Base-by-base conservation (phyloP, 2,888 invertebrate species). In the Cryptus armator region DNA sequence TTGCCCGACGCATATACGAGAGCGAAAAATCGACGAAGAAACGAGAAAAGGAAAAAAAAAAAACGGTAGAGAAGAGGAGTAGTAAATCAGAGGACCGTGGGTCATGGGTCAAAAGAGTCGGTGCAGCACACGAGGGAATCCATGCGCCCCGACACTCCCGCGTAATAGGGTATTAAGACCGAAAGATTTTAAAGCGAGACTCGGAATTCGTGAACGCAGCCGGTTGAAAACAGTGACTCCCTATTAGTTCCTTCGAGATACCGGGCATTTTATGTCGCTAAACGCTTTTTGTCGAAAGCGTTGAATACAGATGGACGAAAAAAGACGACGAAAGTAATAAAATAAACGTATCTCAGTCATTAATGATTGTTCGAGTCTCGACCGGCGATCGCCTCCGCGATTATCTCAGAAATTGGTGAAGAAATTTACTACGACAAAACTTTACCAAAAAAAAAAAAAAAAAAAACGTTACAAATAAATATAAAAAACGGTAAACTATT, bases 21-120 rank as follows among this genome's bases (percentile, higher is more conserved):
- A n/a, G 14, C 32, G 9, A 44, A 81, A 62, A 56, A 77, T 72
- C 74, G 74, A 56, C 53, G 24, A 48, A 19, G 16, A 51, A 56
- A 24, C 32, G 76, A 59, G 79, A 48, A 66, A 48, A 29, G 46
- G 51, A 16, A 64, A 32, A 72, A 77, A 70, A 46, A 66, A 72
- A 44, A 78, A 71, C 62, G 32, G 75, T 77, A 29, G 53, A 64
- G 51, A 48, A 77, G 72, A 67, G 37, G 48, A 66, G 84, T 68
- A 81, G 83, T 90, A 90, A 90, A 90, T 90, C 90, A 90, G 89
- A 90, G 88, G 88, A 86, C 84, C 77, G 64, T 59, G 86, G 89
- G 90, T 90, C 90, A 82, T 16, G 87, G 90, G 90, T 90, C 89
- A 86, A 79, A 81, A 85, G 75, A 86, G 86, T 86, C 86, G 84